A percentile compares a stretch with the other conserved stretches of the same genome.
Evolutionary conservation across 2,888 invertebrate species (phyloP).

Genomic region (Apodemia duryi): DNA sequence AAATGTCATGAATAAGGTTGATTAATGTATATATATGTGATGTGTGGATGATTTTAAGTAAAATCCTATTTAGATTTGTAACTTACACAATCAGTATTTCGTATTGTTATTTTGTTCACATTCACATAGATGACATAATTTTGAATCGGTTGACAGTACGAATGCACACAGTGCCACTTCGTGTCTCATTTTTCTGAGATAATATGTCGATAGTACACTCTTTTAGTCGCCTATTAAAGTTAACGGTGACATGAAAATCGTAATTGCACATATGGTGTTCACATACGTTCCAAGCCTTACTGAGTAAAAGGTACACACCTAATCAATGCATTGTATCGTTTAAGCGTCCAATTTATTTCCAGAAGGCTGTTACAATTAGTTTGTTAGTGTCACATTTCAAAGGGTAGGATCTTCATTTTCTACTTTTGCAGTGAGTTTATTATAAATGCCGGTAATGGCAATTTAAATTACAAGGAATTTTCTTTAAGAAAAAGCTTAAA

Average conservation of each 20-base stretch:
- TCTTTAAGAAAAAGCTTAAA: conserved; percentile 2
- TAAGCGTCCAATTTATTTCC: conserved; percentile 18
- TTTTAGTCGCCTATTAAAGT: neutral
- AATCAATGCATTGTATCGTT: conserved; percentile 27
- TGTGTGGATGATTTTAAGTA: too few species aligned
- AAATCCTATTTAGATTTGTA: too few species aligned
- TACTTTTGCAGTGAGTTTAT: conserved; percentile 2
- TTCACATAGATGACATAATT: too few species aligned
- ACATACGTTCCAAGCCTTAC: conserved; percentile 7
- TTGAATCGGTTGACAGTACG: too few species aligned
- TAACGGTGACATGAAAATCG: conserved; percentile 8
- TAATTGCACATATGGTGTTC: neutral
- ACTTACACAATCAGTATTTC: too few species aligned
- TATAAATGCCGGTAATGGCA: conserved; percentile 12
- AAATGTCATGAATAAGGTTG: too few species aligned
- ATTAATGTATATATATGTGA: too few species aligned
- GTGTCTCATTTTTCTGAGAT: conserved; percentile 19
- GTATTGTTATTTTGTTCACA: too few species aligned
- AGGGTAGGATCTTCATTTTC: neutral
- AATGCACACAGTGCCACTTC: neutral
- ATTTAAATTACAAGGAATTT: conserved; percentile 15
- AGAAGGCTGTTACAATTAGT: conserved; percentile 18
- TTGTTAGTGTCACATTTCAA: conserved; percentile 17
- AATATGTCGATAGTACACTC: neutral
- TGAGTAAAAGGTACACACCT: conserved; percentile 26